Conservation (phyloP, 1,140 invertebrate species). For the Drosophila nebulosa region DNA sequence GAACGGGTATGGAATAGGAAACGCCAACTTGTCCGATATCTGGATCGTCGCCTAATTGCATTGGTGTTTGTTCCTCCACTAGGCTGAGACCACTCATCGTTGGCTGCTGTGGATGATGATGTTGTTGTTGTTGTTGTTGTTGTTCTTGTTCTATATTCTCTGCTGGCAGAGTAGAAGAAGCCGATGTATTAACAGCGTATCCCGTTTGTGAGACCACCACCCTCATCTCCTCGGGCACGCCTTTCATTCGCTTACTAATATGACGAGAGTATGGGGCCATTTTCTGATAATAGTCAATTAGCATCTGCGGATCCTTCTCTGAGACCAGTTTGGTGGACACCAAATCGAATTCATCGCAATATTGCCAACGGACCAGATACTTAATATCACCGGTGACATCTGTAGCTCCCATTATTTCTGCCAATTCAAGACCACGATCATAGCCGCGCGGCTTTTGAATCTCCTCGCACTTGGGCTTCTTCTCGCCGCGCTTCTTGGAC, state of each 20-base stretch:
- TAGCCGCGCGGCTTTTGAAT: constrained; percentile 83
- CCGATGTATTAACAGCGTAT: constrained; percentile 25
- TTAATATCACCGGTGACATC: constrained; percentile 66
- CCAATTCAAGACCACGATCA: constrained; percentile 93
- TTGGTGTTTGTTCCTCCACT: constrained; percentile 25
- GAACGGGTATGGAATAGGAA: constrained; percentile 72
- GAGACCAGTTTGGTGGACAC: constrained; percentile 53
- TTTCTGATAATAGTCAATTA: constrained; percentile 74
- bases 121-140: constrained; percentile 2
- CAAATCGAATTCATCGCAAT: constrained; percentile 72
- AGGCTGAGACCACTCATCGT: constrained; percentile 4
- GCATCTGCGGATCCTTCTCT: constrained; percentile 65
- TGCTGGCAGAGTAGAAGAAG: background rate
- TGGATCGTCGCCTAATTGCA: constrained; percentile 33
- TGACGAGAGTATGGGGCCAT: constrained; percentile 62
- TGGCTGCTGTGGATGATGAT: background rate
- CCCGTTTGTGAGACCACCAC: constrained; percentile 30
- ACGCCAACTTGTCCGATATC: constrained; percentile 53
- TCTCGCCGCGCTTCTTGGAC: constrained; percentile 81
- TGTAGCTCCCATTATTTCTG: constrained; percentile 93
- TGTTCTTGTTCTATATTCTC: constrained; percentile 20
- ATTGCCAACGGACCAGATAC: constrained; percentile 75
- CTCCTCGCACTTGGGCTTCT: constrained; percentile 78
- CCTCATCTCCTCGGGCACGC: constrained; percentile 63
- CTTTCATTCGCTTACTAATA: constrained; percentile 61